These are phyloP conservation scores for Microtus pennsylvanicus DNA, from an alignment of 2,113 vertebrate species.

Conservation along the genomic window DNA sequence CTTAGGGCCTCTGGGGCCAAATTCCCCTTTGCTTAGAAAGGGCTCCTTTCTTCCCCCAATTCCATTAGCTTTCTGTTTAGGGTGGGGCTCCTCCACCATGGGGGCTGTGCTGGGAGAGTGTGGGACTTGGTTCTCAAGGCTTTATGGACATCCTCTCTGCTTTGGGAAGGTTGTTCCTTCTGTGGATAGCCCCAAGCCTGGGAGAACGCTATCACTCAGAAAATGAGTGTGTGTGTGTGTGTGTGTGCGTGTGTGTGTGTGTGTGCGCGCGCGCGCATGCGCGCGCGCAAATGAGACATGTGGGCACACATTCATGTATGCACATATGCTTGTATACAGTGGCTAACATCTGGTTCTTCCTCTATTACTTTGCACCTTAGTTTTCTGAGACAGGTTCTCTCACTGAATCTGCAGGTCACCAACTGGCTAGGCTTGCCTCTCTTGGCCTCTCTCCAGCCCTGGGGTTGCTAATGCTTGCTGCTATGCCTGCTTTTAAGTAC, in stretches of 20 bases:
- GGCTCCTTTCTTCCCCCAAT: conserved; percentile 66
- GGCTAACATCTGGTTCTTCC: background rate
- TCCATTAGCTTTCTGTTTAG: conserved; percentile 21
- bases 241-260: background rate
- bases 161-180: background rate
- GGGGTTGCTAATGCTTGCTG: background rate
- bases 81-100: background rate
- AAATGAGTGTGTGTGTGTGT: too few relatives aligned
- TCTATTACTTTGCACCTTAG: too few relatives aligned
- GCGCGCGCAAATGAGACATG: too few relatives aligned
- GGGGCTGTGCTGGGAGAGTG: background rate
- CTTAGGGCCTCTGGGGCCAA: conserved; percentile 71
- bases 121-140: background rate
- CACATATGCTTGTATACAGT: too few relatives aligned
- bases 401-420: background rate
- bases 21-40: conserved; percentile 78
- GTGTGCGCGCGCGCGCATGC: too few relatives aligned
- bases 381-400: background rate
- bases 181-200: background rate
- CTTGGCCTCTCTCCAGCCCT: background rate
- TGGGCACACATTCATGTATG: background rate
- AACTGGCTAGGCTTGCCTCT: background rate
- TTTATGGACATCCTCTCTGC: background rate
- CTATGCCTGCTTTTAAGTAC: background rate
- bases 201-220: background rate